Evolutionary conservation across 2,888 invertebrate genomes (phyloP).

Genomic region (Archips crataeganus): DNA sequence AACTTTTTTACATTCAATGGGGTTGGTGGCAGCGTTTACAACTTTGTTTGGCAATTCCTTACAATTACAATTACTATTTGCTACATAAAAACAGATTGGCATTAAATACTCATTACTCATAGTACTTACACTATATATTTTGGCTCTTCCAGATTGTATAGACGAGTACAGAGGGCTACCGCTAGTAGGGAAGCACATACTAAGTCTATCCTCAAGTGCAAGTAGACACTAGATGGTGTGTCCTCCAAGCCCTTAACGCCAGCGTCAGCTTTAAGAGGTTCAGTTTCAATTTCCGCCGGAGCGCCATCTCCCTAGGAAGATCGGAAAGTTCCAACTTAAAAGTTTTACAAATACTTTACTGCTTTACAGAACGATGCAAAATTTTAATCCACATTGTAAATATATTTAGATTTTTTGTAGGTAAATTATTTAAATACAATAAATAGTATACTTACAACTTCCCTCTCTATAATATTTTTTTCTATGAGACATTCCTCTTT

Average conservation of each 20-base stretch:
- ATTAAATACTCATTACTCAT: constrained; percentile 13
- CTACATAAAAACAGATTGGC: not conserved
- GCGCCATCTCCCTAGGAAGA: constrained; percentile 59
- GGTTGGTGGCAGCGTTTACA: too few relatives aligned
- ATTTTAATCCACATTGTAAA: not conserved
- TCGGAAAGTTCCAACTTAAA: constrained; percentile 9
- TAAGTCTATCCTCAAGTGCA: constrained; percentile 90
- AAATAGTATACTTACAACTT: constrained; percentile 56
- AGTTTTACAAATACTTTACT: too few relatives aligned
- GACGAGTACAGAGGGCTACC: constrained; percentile 90
- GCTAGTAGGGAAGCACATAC: constrained; percentile 90
- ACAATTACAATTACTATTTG: not conserved
- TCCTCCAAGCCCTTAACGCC: constrained; percentile 44
- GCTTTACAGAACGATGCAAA: not conserved
- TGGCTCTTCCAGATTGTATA: constrained; percentile 94
- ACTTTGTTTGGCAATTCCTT: too few relatives aligned
- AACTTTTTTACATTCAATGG: too few relatives aligned
- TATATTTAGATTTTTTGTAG: too few relatives aligned
- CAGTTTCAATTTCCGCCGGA: constrained; percentile 52
- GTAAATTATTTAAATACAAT: not conserved
- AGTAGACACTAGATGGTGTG: constrained; percentile 55
- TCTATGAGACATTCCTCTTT: constrained; percentile 55
- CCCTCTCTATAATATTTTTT: constrained; percentile 54
- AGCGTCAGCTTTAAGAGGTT: constrained; percentile 38
- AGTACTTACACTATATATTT: constrained; percentile 94